Conservation (phyloP, 2,797 vertebrate species). For the Microctenopoma lineatum region DNA sequence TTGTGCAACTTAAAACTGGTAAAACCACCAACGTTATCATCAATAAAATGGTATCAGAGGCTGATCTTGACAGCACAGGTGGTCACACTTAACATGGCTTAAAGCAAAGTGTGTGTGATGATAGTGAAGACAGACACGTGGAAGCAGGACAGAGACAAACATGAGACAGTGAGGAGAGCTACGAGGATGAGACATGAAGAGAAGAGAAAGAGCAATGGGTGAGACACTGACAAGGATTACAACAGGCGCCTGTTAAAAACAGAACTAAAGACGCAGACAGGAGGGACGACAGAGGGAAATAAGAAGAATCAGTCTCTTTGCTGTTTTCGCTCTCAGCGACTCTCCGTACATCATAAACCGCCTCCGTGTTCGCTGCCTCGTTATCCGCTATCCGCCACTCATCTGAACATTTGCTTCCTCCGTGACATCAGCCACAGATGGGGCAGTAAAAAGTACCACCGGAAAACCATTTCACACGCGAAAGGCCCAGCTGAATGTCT, state of each 20-base stretch:
- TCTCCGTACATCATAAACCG: slow-evolving; percentile 43
- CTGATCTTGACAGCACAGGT: too few relatives aligned
- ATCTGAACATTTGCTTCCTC: slow-evolving; percentile 36
- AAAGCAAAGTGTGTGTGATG: too few relatives aligned
- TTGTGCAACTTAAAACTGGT: too few relatives aligned
- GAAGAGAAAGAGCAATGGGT: neutral
- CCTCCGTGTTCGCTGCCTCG: slow-evolving; percentile 46
- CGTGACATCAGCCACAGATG: slow-evolving; percentile 39
- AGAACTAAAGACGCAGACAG: neutral
- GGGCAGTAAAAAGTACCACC: slow-evolving; percentile 16
- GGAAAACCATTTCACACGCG: slow-evolving; percentile 12
- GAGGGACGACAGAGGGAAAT: slow-evolving; percentile 1
- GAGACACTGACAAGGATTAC: neutral
- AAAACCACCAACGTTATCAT: too few relatives aligned
- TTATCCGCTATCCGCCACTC: slow-evolving; percentile 37
- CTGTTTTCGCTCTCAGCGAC: slow-evolving; percentile 50
- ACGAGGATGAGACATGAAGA: neutral
- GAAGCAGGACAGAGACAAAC: neutral
- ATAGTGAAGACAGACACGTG: neutral
- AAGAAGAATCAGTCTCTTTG: slow-evolving; percentile 35
- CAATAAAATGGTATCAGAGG: too few relatives aligned
- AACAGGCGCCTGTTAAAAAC: neutral
- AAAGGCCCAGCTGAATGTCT: slow-evolving; percentile 22
- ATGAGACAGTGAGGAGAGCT: neutral
- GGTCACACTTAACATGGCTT: too few relatives aligned